phyloP scores from a whole-genome alignment of 2,797 vertebrate species.

The Lithobates sylvaticus region DNA sequence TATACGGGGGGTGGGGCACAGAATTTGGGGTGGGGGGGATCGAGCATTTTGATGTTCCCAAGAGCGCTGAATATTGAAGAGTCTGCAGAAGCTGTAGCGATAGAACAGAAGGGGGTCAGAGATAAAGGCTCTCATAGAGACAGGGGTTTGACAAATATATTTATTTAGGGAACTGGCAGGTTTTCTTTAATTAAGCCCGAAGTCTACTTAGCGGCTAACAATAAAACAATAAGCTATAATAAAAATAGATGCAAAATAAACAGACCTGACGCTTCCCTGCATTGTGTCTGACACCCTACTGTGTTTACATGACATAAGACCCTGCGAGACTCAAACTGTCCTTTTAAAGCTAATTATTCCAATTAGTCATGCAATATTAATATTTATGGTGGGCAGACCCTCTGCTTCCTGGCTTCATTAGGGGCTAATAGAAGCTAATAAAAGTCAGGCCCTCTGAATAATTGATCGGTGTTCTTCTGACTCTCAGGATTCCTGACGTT shows the following conservation, averaged over 20 bases:
- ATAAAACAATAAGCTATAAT: neutral
- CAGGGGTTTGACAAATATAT: too few species aligned
- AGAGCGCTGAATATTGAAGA: too few species aligned
- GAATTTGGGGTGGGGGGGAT: too few species aligned
- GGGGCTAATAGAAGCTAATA: conserved; percentile 43
- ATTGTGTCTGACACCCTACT: neutral
- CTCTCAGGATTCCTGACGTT: conserved; percentile 4
- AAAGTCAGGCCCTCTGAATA: conserved; percentile 55
- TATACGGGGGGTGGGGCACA: too few species aligned
- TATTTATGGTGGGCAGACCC: conserved; percentile 23
- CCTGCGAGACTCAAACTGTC: neutral
- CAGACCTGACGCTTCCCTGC: neutral
- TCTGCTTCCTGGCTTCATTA: conserved; percentile 31
- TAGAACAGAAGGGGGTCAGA: too few species aligned
- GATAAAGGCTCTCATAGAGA: too few species aligned
- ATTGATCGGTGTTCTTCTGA: conserved; percentile 9
- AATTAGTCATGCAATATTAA: conserved; percentile 44
- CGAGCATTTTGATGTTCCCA: too few species aligned
- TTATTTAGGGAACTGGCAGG: neutral
- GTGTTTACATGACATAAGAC: conserved; percentile 25
- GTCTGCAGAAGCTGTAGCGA: too few species aligned
- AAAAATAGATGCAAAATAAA: neutral
- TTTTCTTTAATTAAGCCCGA: neutral
- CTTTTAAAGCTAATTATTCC: conserved; percentile 7
- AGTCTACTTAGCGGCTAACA: neutral